These are phyloP conservation scores for Drosophila pectinifera DNA, from an alignment of 1,140 invertebrate genomes.

Conservation along the genomic window DNA sequence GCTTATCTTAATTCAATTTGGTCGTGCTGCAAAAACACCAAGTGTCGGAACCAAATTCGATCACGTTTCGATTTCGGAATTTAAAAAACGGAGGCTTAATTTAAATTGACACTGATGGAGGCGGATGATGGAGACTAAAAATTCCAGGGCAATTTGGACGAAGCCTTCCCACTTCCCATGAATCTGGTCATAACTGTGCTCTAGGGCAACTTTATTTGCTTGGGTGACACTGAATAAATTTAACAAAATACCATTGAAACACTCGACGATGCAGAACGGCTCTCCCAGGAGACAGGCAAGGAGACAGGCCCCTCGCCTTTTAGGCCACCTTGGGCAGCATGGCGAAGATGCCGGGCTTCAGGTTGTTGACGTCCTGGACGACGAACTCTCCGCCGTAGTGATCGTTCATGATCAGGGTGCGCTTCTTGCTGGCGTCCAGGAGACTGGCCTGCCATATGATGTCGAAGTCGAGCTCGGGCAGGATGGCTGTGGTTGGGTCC, in stretches of 20 bases:
- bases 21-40: conserved; percentile 52
- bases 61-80: conserved; percentile 19
- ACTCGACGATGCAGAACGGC: conserved; percentile 27
- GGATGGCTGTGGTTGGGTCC: conserved; percentile 69
- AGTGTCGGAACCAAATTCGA: conserved; percentile 15
- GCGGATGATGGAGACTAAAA: not conserved
- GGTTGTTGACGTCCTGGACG: conserved; percentile 75
- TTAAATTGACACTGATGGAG: conserved; percentile 59
- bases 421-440: conserved; percentile 72
- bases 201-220: conserved; percentile 38
- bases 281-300: not conserved
- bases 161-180: no score
- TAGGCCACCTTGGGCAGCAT: conserved; percentile 68
- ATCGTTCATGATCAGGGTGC: conserved; percentile 69
- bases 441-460: conserved; percentile 56
- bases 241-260: conserved; percentile 64
- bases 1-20: conserved; percentile 72
- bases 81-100: conserved; percentile 56
- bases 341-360: conserved; percentile 76
- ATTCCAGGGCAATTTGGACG: conserved; percentile 31
- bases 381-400: conserved; percentile 64
- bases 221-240: conserved; percentile 40
- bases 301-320: not conserved
- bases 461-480: conserved; percentile 77
- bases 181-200: conserved; percentile 6